A percentile compares a stretch with the other conserved stretches of the same genome.
Evolutionary conservation across 1,140 invertebrate genomes (phyloP).

Genomic region (Helicoverpa zea): DNA sequence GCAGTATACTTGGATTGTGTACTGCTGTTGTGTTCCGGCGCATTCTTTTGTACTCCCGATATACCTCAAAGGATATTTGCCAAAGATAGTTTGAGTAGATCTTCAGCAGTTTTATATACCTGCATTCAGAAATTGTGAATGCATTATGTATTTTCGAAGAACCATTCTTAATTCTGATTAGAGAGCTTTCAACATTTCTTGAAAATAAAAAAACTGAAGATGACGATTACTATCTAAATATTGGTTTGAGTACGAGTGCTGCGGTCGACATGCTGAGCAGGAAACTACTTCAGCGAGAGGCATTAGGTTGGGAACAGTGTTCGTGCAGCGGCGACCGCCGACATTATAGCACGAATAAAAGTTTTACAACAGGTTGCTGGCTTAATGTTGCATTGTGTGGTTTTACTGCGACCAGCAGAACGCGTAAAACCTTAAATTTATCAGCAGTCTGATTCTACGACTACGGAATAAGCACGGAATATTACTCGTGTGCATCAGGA

Average conservation of each 20-base stretch:
- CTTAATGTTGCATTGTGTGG: conserved; percentile 63
- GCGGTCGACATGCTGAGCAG: neutral
- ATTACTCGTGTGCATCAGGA: conserved; percentile 23
- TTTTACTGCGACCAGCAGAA: conserved; percentile 43
- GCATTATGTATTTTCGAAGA: neutral
- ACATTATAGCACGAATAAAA: conserved; percentile 62
- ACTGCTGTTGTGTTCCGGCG: neutral
- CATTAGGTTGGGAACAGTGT: conserved; percentile 39
- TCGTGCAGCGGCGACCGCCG: conserved; percentile 13
- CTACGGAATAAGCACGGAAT: conserved; percentile 10
- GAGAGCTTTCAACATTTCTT: conserved; percentile 16
- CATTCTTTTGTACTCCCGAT: neutral
- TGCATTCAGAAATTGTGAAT: neutral
- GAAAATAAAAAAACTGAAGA: neutral
- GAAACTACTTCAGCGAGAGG: conserved; percentile 43
- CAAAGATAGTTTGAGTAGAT: neutral
- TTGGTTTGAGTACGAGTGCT: conserved; percentile 2
- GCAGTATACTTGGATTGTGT: conserved; percentile 1
- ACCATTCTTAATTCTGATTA: neutral
- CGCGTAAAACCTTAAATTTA: conserved; percentile 59
- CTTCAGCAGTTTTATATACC: neutral
- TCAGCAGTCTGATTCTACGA: conserved; percentile 16
- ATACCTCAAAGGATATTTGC: neutral
- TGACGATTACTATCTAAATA: conserved; percentile 38
- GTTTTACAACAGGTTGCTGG: conserved; percentile 65